Percentiles rank a stretch among this genome's conserved stretches.
phyloP scores from a whole-genome alignment of 1,140 invertebrate species.

The Bombus pyrosoma region DNA sequence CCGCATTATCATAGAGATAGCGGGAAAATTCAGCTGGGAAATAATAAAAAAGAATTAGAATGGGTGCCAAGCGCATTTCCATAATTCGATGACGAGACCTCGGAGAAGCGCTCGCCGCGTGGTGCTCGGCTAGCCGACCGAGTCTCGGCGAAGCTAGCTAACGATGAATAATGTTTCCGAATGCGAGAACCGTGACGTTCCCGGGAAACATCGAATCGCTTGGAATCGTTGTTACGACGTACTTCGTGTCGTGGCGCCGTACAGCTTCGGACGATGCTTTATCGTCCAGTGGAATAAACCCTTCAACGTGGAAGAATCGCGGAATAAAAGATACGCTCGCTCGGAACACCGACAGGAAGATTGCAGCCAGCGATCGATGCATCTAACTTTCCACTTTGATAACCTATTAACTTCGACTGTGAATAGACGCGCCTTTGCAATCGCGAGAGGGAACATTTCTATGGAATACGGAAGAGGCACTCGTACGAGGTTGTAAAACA shows the following conservation, averaged over 20 bases:
- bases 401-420: too few species aligned
- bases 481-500: too few species aligned
- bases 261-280: neutral
- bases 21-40: conserved; percentile 49
- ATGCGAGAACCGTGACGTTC: neutral
- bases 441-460: too few species aligned
- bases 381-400: too few species aligned
- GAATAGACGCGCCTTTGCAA: too few species aligned
- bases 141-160: neutral
- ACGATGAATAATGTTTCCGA: conserved; percentile 41
- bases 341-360: too few species aligned
- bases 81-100: conserved; percentile 61
- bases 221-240: conserved; percentile 1
- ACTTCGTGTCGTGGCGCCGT: too few species aligned
- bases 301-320: neutral
- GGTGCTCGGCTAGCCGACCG: too few species aligned
- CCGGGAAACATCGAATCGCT: conserved; percentile 11
- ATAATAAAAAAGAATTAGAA: conserved; percentile 68
- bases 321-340: neutral
- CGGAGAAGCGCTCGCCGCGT: neutral
- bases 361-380: too few species aligned
- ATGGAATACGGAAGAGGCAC: too few species aligned
- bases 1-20: conserved; percentile 66
- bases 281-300: neutral
- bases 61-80: conserved; percentile 55